These are phyloP conservation scores for Enteromius fasciolatus DNA, from an alignment of 2,797 vertebrate genomes.

Conservation along the genomic window DNA sequence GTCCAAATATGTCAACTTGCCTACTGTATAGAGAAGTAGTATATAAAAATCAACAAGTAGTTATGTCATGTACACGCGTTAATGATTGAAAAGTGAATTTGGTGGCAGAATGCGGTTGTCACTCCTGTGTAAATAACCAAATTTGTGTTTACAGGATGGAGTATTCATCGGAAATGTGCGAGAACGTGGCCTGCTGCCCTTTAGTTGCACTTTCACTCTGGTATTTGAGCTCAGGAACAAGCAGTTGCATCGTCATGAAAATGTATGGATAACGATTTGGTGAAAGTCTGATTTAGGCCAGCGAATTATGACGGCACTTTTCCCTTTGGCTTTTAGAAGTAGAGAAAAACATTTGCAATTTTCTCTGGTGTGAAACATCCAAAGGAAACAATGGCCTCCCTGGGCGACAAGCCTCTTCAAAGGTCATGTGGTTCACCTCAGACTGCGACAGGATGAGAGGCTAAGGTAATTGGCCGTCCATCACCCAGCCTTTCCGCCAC, in stretches of 20 bases:
- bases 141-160: neutral
- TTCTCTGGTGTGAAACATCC: conserved; percentile 59
- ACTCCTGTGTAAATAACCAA: neutral
- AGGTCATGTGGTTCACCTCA: conserved; percentile 47
- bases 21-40: neutral
- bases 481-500: conserved; percentile 44
- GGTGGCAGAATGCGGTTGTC: neutral
- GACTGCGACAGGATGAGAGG: conserved; percentile 45
- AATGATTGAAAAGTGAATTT: neutral
- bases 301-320: conserved; percentile 59
- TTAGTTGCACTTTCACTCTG: neutral
- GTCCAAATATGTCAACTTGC: neutral
- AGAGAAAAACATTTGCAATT: conserved; percentile 54
- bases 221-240: neutral
- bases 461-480: conserved; percentile 51
- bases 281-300: conserved; percentile 8
- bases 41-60: neutral
- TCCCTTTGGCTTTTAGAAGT: conserved; percentile 56
- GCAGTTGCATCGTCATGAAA: conserved; percentile 20
- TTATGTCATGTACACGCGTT: neutral
- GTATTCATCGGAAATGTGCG: neutral
- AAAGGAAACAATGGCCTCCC: conserved; percentile 60
- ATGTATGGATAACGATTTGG: neutral
- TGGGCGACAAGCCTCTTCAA: conserved; percentile 55
- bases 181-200: neutral